Base-by-base conservation (phyloP, 2,888 invertebrate genomes). In the Dynastes grantii region DNA sequence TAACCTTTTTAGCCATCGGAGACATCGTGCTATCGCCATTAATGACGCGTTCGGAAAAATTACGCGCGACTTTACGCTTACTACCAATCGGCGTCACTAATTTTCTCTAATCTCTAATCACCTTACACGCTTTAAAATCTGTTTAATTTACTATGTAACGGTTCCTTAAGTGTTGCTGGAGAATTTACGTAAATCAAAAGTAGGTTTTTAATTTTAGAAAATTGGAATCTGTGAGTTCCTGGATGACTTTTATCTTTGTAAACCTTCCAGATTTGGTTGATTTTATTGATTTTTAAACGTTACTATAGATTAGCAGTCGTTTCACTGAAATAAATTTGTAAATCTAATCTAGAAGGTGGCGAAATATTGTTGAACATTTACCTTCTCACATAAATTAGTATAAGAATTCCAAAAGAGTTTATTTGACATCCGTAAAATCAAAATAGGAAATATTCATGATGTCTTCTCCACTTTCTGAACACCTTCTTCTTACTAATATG, bases 51-150 rank as follows among this genome's bases (percentile, higher is more conserved):
- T 11, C 51, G 16, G 9, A 22, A 22, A 55, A 55, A 68, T 27
- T 68, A 68, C 37, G 32, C 32, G 32, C 32, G 1, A 5, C 32
- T 2, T 32, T 32, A 32, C 32, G 32, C 32, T 32, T 32, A 4
- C 32, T 32, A 32, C 32, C 32, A 32, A 32, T 51, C 13, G 16
- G 40, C 11, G 63, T 37, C 29, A 68, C 40, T 68, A 68, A 51
- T 13, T 68, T 51, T 16, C 51, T 40, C 51, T 53, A 40, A 63
- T 63, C 32, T 32, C 2, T 68, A 51, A 68, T 51, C 51, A 16
- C 27, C n/a, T 29, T 27, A 55, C n/a, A 55, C 55, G 55, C 55
- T 55, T 16, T 55, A 16, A 16, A 55, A 16, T 22, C 4, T 22
- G 45, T 22, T 27, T 55, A 55, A 55, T 55, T 55, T 22, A 22